A percentile compares a stretch with the other conserved stretches of the same genome.
These are phyloP conservation scores for Eledona agricola DNA, from an alignment of 2,888 invertebrate species.

Conservation along the genomic window DNA sequence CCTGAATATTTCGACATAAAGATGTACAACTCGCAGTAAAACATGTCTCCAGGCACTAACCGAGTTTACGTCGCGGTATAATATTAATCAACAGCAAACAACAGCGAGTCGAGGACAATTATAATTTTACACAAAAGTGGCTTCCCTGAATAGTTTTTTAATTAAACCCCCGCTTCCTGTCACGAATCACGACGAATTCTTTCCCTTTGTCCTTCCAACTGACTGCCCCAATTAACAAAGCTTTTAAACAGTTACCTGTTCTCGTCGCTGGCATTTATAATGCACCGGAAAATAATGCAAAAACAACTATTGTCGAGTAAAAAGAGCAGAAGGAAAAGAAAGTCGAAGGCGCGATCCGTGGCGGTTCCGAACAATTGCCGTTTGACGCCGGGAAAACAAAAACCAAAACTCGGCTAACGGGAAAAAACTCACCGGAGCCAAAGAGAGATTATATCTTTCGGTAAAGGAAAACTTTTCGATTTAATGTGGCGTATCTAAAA, in stretches of 20 bases:
- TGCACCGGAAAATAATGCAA: conserved; percentile 22
- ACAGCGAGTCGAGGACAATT: conserved; percentile 11
- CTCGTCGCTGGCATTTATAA: conserved; percentile 7
- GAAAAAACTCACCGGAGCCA: conserved; percentile 41
- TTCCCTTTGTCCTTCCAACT: conserved; percentile 17
- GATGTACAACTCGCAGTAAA: conserved; percentile 21
- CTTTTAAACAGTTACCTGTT: conserved; percentile 48
- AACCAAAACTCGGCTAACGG: conserved; percentile 46
- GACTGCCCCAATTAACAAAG: conserved; percentile 29
- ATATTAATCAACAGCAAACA: conserved; percentile 20
- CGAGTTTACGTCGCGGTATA: conserved; percentile 17
- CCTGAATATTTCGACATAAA: conserved; percentile 20
- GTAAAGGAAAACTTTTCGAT: conserved; percentile 54
- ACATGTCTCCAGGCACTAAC: conserved; percentile 19
- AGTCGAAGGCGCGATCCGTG: conserved; percentile 52
- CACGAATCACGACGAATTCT: conserved; percentile 1
- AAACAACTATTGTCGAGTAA: conserved; percentile 40
- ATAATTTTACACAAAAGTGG: conserved; percentile 15
- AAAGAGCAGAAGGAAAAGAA: conserved; percentile 41
- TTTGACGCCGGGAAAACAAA: conserved; percentile 54
- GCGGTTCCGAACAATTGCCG: conserved; percentile 56
- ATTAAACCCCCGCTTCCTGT: conserved; percentile 4
- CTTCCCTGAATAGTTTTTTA: conserved; percentile 1
- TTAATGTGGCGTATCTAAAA: conserved; percentile 58
- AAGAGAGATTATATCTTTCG: conserved; percentile 51